Percentiles rank a stretch among this genome's conserved stretches.
phyloP scores from a whole-genome alignment of 2,113 vertebrate species.

The Natator depressus region DNA sequence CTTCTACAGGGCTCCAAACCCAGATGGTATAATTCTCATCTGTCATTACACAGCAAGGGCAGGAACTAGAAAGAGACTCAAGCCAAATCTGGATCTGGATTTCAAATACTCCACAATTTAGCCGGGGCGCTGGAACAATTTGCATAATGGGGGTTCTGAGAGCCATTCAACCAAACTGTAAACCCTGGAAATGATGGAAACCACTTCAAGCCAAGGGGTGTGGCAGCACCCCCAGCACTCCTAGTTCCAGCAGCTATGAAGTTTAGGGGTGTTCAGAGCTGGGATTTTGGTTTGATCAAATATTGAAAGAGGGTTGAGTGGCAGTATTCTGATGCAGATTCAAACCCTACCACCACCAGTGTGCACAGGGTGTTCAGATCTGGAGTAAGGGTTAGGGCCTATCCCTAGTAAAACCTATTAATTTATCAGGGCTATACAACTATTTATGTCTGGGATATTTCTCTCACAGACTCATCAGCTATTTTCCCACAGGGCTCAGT shows the following conservation, averaged over 20 bases:
- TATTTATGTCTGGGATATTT: neutral
- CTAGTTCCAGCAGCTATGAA: neutral
- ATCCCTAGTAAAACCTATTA: neutral
- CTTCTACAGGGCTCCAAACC: fast-evolving
- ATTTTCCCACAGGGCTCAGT: neutral
- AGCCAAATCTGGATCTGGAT: neutral
- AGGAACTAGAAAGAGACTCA: neutral
- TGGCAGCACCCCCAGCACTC: too few relatives aligned
- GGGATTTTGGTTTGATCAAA: neutral
- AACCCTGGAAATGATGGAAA: too few relatives aligned
- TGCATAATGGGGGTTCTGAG: too few relatives aligned
- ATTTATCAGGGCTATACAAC: neutral
- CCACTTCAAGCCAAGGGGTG: too few relatives aligned
- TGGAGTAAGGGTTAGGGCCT: neutral
- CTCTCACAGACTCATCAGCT: neutral
- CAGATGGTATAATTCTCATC: neutral
- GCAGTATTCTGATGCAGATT: neutral
- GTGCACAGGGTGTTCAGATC: neutral
- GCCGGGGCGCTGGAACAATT: too few relatives aligned
- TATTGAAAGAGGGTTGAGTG: neutral
- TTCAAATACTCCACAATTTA: neutral
- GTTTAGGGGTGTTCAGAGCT: neutral
- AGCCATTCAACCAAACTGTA: too few relatives aligned
- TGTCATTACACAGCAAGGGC: neutral
- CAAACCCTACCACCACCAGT: neutral